These are phyloP conservation scores for Cryptotis parvus DNA, from an alignment of 2,113 vertebrate genomes.

Conservation along the genomic window DNA sequence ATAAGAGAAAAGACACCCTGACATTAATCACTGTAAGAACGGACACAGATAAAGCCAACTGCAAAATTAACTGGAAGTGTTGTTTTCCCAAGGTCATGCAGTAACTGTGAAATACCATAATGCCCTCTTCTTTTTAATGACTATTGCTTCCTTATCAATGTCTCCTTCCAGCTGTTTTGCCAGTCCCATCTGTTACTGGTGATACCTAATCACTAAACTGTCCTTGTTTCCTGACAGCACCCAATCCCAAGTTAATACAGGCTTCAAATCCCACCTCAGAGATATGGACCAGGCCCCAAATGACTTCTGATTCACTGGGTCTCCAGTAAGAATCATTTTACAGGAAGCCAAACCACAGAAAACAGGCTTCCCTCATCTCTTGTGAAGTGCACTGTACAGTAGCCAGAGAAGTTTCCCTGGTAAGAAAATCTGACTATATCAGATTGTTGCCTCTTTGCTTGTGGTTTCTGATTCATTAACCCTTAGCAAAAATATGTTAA, in stretches of 20 bases:
- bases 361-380: neutral
- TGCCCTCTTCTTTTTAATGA: slow-evolving; percentile 4
- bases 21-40: slow-evolving; percentile 24
- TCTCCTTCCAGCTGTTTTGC: neutral
- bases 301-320: neutral
- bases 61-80: neutral
- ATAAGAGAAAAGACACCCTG: neutral
- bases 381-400: neutral
- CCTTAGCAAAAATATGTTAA: neutral
- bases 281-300: neutral
- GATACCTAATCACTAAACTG: neutral
- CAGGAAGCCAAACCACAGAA: neutral
- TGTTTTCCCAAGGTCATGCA: neutral
- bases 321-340: neutral
- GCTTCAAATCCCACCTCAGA: neutral
- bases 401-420: neutral
- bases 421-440: neutral
- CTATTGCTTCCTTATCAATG: neutral
- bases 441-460: accelerated
- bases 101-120: neutral
- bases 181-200: neutral
- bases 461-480: neutral
- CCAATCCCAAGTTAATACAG: too few species aligned
- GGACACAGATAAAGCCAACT: slow-evolving; percentile 9
- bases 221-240: neutral